phyloP scores from a whole-genome alignment of 2,113 vertebrate genomes.

The Phaetusa simplex region DNA sequence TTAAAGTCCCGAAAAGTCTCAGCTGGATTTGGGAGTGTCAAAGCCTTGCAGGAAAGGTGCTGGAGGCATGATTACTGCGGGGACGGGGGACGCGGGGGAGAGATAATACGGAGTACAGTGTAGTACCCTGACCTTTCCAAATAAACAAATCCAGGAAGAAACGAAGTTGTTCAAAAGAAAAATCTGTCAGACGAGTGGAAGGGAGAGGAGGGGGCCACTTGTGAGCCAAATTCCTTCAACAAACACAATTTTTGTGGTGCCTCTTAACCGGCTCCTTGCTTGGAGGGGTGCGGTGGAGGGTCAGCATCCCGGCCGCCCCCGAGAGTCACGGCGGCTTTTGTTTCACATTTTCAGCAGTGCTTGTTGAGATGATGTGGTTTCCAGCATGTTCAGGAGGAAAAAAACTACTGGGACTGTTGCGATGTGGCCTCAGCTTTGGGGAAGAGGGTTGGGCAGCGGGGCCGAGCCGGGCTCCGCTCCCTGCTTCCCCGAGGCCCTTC shows the following conservation, averaged over 20 bases:
- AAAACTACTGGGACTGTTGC: neutral
- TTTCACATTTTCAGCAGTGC: neutral
- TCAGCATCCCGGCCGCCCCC: neutral
- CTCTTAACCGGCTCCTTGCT: too few relatives aligned
- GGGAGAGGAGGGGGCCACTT: neutral
- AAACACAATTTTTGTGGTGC: neutral
- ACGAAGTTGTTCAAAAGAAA: neutral
- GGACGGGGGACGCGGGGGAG: neutral
- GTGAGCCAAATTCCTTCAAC: neutral
- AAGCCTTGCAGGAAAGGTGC: neutral
- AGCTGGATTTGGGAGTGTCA: neutral
- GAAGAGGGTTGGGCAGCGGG: neutral
- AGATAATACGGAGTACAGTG: neutral
- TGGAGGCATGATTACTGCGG: neutral
- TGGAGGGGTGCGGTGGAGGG: neutral
- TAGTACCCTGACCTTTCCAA: neutral
- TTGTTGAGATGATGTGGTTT: accelerated
- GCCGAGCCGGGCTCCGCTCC: accelerated
- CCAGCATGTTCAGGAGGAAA: neutral
- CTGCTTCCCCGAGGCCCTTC: accelerated
- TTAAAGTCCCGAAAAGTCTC: constrained; percentile 11
- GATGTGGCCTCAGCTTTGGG: neutral
- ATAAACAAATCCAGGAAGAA: neutral
- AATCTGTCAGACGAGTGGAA: neutral
- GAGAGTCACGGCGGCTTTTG: accelerated